Evolutionary conservation across 2,888 invertebrate species (phyloP).

Genomic region (Perizoma flavofasciatum): DNA sequence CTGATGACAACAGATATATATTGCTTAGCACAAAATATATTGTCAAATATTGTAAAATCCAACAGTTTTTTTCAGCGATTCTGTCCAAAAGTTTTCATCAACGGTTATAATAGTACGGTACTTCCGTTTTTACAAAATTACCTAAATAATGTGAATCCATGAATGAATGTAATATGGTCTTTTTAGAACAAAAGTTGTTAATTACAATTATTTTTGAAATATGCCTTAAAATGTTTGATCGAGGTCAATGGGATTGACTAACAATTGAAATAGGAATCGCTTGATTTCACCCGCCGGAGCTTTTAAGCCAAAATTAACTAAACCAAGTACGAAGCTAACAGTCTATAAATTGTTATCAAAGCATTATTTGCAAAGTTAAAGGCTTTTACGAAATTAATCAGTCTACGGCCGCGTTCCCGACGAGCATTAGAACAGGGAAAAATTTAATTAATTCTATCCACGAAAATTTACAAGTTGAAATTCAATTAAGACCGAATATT

Average conservation of each 20-base stretch:
- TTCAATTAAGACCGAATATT: constrained; percentile 75
- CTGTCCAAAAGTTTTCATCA: no score
- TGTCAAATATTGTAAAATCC: no score
- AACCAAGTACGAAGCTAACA: constrained; percentile 31
- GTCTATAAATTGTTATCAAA: constrained; percentile 54
- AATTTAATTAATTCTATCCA: constrained; percentile 74
- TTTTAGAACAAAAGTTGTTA: not conserved
- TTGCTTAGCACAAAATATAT: constrained; percentile 1
- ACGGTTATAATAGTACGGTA: no score
- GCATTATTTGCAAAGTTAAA: constrained; percentile 63
- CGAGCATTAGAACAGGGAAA: constrained; percentile 58
- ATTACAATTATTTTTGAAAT: not conserved
- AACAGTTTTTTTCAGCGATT: no score
- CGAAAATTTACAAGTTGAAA: constrained; percentile 73
- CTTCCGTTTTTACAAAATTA: no score
- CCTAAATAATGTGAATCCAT: no score
- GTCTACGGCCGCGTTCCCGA: constrained; percentile 52
- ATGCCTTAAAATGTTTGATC: constrained; percentile 14
- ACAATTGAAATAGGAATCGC: constrained; percentile 28
- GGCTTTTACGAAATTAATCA: constrained; percentile 67
- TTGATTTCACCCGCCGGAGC: constrained; percentile 37
- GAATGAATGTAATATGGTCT: not conserved
- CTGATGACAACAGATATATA: constrained; percentile 71
- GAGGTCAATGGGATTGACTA: constrained; percentile 16
- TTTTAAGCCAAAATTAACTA: constrained; percentile 37